Percentiles rank a stretch among this genome's conserved stretches.
phyloP scores from a whole-genome alignment of 2,797 vertebrate genomes.

The Poecilia wingei region DNA sequence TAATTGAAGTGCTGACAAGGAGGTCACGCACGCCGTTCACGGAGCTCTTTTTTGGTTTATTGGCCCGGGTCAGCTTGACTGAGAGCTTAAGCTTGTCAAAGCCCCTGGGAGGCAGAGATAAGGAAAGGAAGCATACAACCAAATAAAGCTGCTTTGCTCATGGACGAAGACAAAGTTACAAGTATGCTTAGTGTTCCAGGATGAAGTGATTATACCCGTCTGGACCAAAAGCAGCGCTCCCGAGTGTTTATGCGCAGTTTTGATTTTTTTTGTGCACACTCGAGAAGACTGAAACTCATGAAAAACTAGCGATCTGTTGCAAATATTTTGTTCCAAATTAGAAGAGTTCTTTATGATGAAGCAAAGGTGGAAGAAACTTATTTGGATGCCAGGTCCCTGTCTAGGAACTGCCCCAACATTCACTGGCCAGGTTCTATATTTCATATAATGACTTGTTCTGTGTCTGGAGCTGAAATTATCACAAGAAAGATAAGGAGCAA shows the following conservation, averaged over 20 bases:
- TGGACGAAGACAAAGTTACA: slow-evolving; percentile 58
- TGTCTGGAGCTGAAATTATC: slow-evolving; percentile 65
- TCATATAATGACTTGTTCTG: slow-evolving; percentile 55
- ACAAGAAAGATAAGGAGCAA: slow-evolving; percentile 53
- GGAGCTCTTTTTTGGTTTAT: slow-evolving; percentile 47
- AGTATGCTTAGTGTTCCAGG: slow-evolving; percentile 44
- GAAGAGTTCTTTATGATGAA: not conserved
- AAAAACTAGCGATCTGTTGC: not conserved
- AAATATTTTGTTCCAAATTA: slow-evolving; percentile 2
- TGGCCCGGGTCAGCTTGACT: slow-evolving; percentile 53
- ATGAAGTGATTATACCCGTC: slow-evolving; percentile 58
- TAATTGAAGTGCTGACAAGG: slow-evolving; percentile 55
- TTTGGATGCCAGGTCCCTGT: slow-evolving; percentile 25
- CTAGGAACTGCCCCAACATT: slow-evolving; percentile 35
- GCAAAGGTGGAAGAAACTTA: not conserved
- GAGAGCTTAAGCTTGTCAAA: slow-evolving; percentile 56
- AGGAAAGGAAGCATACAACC: slow-evolving; percentile 65
- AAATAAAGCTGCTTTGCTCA: slow-evolving; percentile 73
- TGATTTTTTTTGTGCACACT: not conserved
- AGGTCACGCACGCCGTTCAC: slow-evolving; percentile 44
- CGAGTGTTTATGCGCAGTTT: slow-evolving; percentile 19
- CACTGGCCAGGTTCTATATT: slow-evolving; percentile 57
- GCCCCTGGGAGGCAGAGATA: slow-evolving; percentile 64
- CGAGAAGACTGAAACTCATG: not conserved
- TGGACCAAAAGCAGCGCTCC: slow-evolving; percentile 30